A percentile compares a stretch with the other conserved stretches of the same genome.
These are phyloP conservation scores for Chiloscyllium plagiosum DNA, from an alignment of 2,113 vertebrate species.

Conservation along the genomic window DNA sequence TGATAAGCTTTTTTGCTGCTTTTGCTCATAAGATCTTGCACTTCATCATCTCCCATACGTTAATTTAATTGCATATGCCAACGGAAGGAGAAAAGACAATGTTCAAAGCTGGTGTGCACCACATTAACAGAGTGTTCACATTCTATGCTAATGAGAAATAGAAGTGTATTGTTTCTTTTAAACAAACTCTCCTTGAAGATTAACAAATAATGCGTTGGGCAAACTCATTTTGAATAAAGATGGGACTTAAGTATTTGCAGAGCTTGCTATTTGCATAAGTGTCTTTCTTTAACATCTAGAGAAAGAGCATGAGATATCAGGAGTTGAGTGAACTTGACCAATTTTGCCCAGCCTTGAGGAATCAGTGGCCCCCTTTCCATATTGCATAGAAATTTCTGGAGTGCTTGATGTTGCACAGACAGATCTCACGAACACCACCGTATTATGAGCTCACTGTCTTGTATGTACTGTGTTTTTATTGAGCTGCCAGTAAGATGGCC, in stretches of 20 bases:
- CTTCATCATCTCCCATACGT: not conserved
- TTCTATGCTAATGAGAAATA: not conserved
- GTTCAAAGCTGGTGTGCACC: not conserved
- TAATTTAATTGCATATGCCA: not conserved
- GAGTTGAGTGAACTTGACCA: not conserved
- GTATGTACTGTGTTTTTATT: too few relatives aligned
- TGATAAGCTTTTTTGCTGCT: not conserved
- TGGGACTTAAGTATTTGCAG: not conserved
- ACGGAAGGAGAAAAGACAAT: not conserved
- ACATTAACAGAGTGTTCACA: not conserved
- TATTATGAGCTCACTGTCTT: not conserved
- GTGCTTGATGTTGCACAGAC: not conserved
- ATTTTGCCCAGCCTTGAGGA: not conserved
- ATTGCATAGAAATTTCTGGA: not conserved
- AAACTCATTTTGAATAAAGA: not conserved
- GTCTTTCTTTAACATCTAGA: not conserved
- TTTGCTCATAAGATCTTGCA: not conserved
- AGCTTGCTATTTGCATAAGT: not conserved
- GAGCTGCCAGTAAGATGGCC: too few relatives aligned
- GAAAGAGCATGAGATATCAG: not conserved
- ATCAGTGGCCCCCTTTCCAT: not conserved
- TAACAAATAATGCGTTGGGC: not conserved
- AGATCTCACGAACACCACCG: not conserved
- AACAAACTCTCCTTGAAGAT: not conserved
- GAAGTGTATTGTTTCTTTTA: not conserved